Evolutionary conservation across 2,113 vertebrate species (phyloP).

Genomic region (Anarrhichthys ocellatus): DNA sequence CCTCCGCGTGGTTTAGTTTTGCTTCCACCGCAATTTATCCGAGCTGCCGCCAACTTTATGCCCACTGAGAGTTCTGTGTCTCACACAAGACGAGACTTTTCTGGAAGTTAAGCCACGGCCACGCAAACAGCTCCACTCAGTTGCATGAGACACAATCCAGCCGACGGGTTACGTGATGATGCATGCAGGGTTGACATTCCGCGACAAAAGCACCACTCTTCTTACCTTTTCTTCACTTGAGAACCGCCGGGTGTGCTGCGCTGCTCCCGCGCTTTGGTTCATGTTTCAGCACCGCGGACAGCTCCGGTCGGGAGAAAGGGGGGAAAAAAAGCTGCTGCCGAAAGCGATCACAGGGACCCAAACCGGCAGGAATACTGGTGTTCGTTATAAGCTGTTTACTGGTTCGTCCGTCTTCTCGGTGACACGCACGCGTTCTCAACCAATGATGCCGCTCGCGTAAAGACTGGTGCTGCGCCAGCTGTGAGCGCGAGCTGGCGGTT

Average conservation of each 20-base stretch:
- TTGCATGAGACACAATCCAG: background rate
- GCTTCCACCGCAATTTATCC: background rate
- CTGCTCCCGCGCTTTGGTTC: conserved; percentile 77
- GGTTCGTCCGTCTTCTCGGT: conserved; percentile 22
- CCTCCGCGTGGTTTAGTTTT: conserved; percentile 24
- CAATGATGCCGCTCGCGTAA: conserved; percentile 62
- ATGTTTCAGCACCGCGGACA: conserved; percentile 68
- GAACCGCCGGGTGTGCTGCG: conserved; percentile 64
- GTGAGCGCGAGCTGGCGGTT: conserved; percentile 1
- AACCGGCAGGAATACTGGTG: background rate
- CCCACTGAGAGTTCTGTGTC: background rate
- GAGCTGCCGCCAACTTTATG: conserved; percentile 8
- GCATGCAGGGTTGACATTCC: background rate
- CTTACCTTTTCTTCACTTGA: conserved; percentile 68
- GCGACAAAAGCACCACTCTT: background rate
- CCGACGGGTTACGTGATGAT: background rate
- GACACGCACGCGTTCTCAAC: conserved; percentile 51
- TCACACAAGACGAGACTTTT: background rate
- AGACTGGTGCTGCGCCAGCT: conserved; percentile 51
- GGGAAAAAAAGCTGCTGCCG: background rate
- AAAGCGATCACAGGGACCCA: background rate
- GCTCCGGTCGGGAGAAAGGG: conserved; percentile 23
- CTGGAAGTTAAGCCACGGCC: background rate
- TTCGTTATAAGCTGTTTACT: conserved; percentile 25
- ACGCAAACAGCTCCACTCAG: background rate